Evolutionary conservation across 2,797 vertebrate species (phyloP), one percentile per base, ranked within the genome.

Genomic region (Fistularia commersonii): DNA sequence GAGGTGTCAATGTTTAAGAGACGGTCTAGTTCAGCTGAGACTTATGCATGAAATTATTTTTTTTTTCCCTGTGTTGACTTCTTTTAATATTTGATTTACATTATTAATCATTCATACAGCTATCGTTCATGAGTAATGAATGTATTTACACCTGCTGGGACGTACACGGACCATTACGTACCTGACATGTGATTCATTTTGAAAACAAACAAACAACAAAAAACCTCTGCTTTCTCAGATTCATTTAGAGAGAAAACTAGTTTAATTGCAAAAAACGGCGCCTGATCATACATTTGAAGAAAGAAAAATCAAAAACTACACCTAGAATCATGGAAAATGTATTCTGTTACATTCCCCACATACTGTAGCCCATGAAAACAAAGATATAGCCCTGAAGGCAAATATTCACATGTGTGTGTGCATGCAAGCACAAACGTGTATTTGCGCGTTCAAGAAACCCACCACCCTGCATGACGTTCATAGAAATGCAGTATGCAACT

Each of bases 51-150:
- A 63, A 61, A 53, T 76, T 69, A 58, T 80, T 67, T 69, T 77
- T 73, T 67, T 67, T 23, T 23, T n/a, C n/a, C 79, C 69, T 62
- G 36, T 74, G 61, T 82, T 80, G 74, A 77, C 71, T 80, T 74
- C 72, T 74, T 83, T 87, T 78, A 84, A 86, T 85, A 82, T 84
- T 85, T 83, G 51, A 85, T 86, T 83, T 67, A 12, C 45, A 71
- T 70, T 77, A 66, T 84, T 61, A 86, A 89, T 87, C 76, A 85
- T 87, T 88, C 71, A 88, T 84, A 56, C 48, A 50, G 56, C 51
- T 40, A 57, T 67, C 65, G 57, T 70, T 61, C 52, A 63, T 63
- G 59, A 60, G 57, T 51, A 65, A 78, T 76, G 56, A 71, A 74
- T 76, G 72, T 77, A 82, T 80, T 80, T 78, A 73, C 58, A 79